Evolutionary conservation across 1,140 invertebrate species (phyloP).

Genomic region (Drosophila tristis): DNA sequence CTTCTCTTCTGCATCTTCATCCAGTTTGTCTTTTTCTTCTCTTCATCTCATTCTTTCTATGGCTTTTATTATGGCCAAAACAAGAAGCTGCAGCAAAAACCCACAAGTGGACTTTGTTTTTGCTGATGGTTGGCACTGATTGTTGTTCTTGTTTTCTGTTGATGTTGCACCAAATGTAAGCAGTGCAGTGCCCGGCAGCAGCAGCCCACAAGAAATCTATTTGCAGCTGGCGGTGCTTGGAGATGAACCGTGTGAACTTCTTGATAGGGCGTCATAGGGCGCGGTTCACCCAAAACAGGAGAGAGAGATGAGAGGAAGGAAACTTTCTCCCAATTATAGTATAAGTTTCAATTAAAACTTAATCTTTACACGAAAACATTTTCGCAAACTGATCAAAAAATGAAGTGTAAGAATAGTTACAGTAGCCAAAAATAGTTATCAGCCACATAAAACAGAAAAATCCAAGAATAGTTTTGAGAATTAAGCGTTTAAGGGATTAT

Average conservation of each 20-base stretch:
- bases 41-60: too few species aligned
- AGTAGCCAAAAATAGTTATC: too few species aligned
- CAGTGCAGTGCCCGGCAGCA: too few species aligned
- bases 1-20: too few species aligned
- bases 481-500: too few species aligned
- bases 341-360: too few species aligned
- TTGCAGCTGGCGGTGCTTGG: background rate
- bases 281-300: background rate
- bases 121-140: constrained; percentile 19
- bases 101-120: constrained; percentile 32
- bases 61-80: constrained; percentile 38
- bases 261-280: background rate
- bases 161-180: constrained; percentile 30
- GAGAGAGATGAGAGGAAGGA: background rate
- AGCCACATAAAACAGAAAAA: too few species aligned
- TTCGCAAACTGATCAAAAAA: too few species aligned
- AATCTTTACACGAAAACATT: too few species aligned
- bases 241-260: background rate
- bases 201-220: constrained; percentile 5
- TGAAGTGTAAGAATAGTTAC: too few species aligned
- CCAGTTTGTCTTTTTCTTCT: background rate
- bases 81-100: constrained; percentile 35
- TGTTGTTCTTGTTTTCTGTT: constrained; percentile 14
- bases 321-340: background rate
- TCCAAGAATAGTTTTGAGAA: too few species aligned